Evolutionary conservation across 2,888 invertebrate genomes (phyloP).

Genomic region (Anorthoa munda): DNA sequence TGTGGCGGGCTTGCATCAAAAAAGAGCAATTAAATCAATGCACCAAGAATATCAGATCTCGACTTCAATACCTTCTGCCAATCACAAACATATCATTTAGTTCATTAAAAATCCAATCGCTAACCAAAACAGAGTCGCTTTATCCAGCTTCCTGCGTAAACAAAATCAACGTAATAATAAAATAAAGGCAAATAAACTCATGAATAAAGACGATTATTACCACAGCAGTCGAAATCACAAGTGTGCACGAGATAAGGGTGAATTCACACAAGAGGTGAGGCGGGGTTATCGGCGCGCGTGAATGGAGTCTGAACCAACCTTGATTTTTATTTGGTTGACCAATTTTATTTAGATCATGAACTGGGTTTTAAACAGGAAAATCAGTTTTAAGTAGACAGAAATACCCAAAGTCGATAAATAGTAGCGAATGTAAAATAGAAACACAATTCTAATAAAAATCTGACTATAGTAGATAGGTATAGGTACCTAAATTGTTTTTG

Average conservation of each 20-base stretch:
- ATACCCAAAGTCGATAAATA: background rate
- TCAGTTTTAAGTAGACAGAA: background rate
- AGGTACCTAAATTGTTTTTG: too few species aligned
- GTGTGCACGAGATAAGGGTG: constrained; percentile 68
- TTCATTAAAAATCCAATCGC: background rate
- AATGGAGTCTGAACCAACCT: constrained; percentile 69
- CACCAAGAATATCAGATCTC: background rate
- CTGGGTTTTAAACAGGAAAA: background rate
- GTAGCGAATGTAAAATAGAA: background rate
- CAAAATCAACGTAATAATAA: constrained; percentile 23
- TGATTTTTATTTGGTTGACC: constrained; percentile 71
- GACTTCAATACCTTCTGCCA: background rate
- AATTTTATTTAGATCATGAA: constrained; percentile 55
- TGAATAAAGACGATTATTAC: constrained; percentile 44
- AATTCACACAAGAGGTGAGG: constrained; percentile 72
- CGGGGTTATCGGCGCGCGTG: constrained; percentile 74
- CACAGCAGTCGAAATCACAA: constrained; percentile 43
- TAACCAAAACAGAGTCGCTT: background rate
- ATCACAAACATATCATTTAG: background rate
- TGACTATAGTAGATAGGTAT: too few species aligned
- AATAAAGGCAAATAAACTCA: constrained; percentile 30
- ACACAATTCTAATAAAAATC: background rate
- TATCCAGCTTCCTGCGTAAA: background rate
- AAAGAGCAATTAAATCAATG: too few species aligned
- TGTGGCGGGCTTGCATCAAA: too few species aligned